Conservation (phyloP, 1,140 invertebrate species). For the Pseudoatta argentina region DNA sequence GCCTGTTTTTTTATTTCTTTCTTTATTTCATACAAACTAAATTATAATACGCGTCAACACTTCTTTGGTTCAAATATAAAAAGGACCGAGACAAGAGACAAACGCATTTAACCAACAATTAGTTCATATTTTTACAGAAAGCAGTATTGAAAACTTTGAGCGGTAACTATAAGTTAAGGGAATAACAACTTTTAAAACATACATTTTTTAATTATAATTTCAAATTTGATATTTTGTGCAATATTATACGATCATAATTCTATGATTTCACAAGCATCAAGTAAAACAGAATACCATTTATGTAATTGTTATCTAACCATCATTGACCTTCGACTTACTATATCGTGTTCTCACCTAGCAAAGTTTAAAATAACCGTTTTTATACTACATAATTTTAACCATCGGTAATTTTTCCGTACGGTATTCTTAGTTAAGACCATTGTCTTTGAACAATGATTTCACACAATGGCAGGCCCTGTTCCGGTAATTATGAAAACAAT, state of each 20-base stretch:
- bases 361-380: conserved; percentile 8
- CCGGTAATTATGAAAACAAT: conserved; percentile 40
- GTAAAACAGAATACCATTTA: not conserved
- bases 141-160: no score
- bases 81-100: no score
- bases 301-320: conserved; percentile 14
- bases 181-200: not conserved
- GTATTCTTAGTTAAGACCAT: conserved; percentile 13
- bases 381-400: not conserved
- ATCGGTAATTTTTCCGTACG: not conserved
- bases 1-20: no score
- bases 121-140: no score
- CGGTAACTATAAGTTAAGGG: not conserved
- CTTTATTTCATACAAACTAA: no score
- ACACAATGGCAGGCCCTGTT: conserved; percentile 13
- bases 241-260: not conserved
- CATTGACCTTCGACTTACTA: not conserved
- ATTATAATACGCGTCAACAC: no score
- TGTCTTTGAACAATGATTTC: conserved; percentile 41
- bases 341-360: not conserved
- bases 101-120: no score
- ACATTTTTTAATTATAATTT: not conserved
- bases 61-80: no score
- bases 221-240: not conserved
- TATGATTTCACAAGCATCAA: not conserved